Evolutionary conservation across 1,140 invertebrate species (phyloP).

Genomic region (Drosophila pectinifera): DNA sequence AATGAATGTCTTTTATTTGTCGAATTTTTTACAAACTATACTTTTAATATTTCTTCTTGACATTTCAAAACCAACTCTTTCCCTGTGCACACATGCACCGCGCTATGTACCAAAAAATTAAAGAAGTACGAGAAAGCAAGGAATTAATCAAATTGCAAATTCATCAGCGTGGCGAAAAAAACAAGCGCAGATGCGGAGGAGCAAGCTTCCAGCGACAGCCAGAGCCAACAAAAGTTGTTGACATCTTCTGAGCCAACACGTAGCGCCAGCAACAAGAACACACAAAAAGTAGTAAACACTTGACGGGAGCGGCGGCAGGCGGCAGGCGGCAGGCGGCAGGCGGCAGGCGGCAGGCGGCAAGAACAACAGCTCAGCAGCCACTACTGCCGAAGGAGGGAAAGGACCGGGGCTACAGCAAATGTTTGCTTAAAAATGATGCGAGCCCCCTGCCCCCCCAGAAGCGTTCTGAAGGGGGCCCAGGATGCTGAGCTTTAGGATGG

Average conservation of each 20-base stretch:
- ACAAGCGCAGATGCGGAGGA: slow-evolving; percentile 42
- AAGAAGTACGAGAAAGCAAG: slow-evolving; percentile 17
- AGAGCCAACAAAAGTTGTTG: slow-evolving; percentile 74
- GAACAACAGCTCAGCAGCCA: slow-evolving; percentile 40
- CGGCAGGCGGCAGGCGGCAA: slow-evolving; percentile 15
- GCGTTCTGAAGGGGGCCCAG: slow-evolving; percentile 7
- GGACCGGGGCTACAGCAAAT: slow-evolving; percentile 52
- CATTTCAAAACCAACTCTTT: neutral
- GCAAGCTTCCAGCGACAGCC: slow-evolving; percentile 31
- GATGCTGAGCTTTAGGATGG: slow-evolving; percentile 12
- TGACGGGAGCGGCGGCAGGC: slow-evolving; percentile 36
- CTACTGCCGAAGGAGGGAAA: slow-evolving; percentile 23
- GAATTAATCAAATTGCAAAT: slow-evolving; percentile 57
- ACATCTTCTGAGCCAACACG: slow-evolving; percentile 80
- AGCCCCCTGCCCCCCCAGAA: slow-evolving; percentile 7
- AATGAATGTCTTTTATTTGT: too few species aligned
- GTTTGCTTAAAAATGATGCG: slow-evolving; percentile 80
- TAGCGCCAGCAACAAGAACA: slow-evolving; percentile 57
- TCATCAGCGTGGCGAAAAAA: too few species aligned
- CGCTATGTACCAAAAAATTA: slow-evolving; percentile 16
- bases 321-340: slow-evolving; percentile 14
- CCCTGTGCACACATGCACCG: slow-evolving; percentile 9
- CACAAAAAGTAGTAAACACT: slow-evolving; percentile 75
- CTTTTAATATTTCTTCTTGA: too few species aligned
- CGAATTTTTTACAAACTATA: too few species aligned